A percentile compares a stretch with the other conserved stretches of the same genome.
Evolutionary conservation across 2,888 invertebrate species (phyloP).

Genomic region (Microchrysa polita): DNA sequence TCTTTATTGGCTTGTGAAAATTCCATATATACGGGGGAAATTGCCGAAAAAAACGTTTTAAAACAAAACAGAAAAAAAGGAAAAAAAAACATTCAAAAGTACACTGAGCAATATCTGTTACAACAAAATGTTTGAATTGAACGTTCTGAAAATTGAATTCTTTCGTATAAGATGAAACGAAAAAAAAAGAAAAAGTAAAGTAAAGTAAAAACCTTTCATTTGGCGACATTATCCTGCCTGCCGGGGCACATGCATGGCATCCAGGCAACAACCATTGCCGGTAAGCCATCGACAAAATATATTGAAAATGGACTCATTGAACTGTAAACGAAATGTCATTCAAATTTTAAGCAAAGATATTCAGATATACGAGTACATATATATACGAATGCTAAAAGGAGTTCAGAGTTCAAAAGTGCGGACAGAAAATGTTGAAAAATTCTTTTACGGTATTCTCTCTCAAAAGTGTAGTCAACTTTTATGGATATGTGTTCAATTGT

Average conservation of each 20-base stretch:
- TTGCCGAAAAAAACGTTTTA: too few relatives aligned
- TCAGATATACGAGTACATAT: neutral
- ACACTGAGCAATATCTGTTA: too few relatives aligned
- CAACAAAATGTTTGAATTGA: too few relatives aligned
- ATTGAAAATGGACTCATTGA: slow-evolving; percentile 2
- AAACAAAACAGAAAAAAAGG: too few relatives aligned
- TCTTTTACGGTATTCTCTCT: neutral
- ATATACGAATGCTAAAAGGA: too few relatives aligned
- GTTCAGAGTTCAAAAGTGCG: neutral
- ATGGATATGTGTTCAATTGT: neutral
- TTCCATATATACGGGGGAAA: too few relatives aligned
- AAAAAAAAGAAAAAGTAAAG: neutral
- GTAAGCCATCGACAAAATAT: neutral
- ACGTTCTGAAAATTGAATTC: neutral
- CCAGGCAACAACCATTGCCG: neutral
- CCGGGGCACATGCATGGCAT: neutral
- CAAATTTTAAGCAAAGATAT: neutral
- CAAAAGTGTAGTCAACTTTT: neutral
- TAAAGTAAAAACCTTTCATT: neutral
- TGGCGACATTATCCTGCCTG: neutral
- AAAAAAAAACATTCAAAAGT: too few relatives aligned
- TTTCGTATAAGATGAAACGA: too few relatives aligned
- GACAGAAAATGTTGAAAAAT: neutral
- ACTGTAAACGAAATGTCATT: neutral
- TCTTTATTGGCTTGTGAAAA: too few relatives aligned